Percentiles rank a stretch among this genome's conserved stretches.
phyloP scores from a whole-genome alignment of 30 jellyfish, hydroid and myxozoan genomes.

The Sanderia malayensis region DNA sequence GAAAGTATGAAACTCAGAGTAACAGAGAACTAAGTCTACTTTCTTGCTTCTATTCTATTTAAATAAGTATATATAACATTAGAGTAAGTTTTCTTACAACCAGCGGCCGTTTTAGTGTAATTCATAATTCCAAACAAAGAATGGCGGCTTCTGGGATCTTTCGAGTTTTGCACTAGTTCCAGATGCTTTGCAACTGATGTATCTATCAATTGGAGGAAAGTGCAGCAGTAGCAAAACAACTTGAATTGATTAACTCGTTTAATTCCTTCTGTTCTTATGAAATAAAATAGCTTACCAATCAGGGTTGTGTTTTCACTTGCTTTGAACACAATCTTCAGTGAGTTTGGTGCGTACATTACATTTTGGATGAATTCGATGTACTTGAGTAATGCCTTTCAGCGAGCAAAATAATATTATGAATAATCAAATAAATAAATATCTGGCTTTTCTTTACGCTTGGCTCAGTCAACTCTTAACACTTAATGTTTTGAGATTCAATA shows the following conservation, averaged over 20 bases:
- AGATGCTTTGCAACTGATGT: slow-evolving; percentile 73
- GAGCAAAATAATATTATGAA: too few relatives aligned
- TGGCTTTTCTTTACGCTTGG: too few relatives aligned
- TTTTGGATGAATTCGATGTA: slow-evolving; percentile 85
- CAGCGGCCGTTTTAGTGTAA: slow-evolving; percentile 87
- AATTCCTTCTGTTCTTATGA: not conserved
- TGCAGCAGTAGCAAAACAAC: not conserved
- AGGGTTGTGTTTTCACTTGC: slow-evolving; percentile 83
- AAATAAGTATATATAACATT: too few relatives aligned
- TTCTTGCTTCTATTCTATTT: too few relatives aligned
- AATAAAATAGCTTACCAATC: slow-evolving; percentile 76
- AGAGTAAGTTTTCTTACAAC: too few relatives aligned
- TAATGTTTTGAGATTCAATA: too few relatives aligned
- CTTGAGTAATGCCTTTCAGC: slow-evolving; percentile 75
- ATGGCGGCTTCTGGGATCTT: slow-evolving; percentile 65
- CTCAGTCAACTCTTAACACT: too few relatives aligned
- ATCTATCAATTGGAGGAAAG: slow-evolving; percentile 21
- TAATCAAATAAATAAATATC: too few relatives aligned
- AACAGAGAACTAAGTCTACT: too few relatives aligned
- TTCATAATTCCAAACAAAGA: slow-evolving; percentile 75
- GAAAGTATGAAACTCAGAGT: too few relatives aligned
- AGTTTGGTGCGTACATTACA: slow-evolving; percentile 76
- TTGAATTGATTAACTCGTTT: not conserved
- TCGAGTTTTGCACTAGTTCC: slow-evolving; percentile 72
- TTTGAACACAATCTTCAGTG: slow-evolving; percentile 79